Percentiles rank a stretch among this genome's conserved stretches.
Evolutionary conservation across 2,113 vertebrate species (phyloP).

Genomic region (Marcusenius ussheri): DNA sequence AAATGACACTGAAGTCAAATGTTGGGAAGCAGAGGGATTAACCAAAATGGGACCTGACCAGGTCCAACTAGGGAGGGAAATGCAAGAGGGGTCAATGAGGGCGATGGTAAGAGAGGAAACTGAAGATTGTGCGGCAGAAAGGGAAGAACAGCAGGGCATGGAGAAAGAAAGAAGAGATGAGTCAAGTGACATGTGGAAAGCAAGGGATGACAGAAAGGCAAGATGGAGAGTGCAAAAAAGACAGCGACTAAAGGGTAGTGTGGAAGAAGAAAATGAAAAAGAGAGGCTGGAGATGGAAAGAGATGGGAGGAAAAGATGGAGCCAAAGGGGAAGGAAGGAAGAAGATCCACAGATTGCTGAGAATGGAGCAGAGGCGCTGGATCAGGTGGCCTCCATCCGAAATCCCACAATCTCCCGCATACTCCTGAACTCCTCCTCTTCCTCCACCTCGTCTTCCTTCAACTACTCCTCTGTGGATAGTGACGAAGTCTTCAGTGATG

Average conservation of each 20-base stretch:
- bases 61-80: slow-evolving; percentile 24
- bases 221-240: neutral
- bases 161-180: slow-evolving; percentile 11
- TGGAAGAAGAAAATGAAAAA: neutral
- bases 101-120: slow-evolving; percentile 12
- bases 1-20: neutral
- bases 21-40: neutral
- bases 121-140: slow-evolving; percentile 18
- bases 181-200: neutral
- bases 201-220: neutral
- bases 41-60: slow-evolving; percentile 19
- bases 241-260: slow-evolving; percentile 9
- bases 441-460: slow-evolving; percentile 57
- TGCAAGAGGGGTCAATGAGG: slow-evolving; percentile 20
- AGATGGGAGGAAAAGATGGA: slow-evolving; percentile 10
- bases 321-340: neutral
- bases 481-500: slow-evolving; percentile 67
- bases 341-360: neutral
- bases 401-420: slow-evolving; percentile 49
- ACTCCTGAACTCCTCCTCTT: slow-evolving; percentile 49
- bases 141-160: slow-evolving; percentile 11
- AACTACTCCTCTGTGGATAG: slow-evolving; percentile 60
- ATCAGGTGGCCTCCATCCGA: slow-evolving; percentile 23
- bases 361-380: neutral
- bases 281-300: slow-evolving; percentile 17